Evolutionary conservation across 2,113 vertebrate genomes (phyloP), one percentile per base, ranked within the genome.

Genomic region (Thamnophis sirtalis): DNA sequence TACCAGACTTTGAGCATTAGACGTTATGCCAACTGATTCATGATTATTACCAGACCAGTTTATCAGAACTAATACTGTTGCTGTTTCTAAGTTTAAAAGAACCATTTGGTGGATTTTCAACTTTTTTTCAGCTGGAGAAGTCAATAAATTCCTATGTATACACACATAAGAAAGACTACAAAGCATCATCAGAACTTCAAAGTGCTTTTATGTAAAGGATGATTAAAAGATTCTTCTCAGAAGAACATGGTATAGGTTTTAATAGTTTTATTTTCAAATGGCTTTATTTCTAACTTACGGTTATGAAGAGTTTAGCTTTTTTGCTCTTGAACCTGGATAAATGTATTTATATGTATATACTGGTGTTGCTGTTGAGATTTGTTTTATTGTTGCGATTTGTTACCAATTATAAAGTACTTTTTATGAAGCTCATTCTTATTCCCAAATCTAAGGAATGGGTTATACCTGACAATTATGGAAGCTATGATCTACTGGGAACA

Each of bases 1-100:
- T 60, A 92, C 95, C 89, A 89, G 50, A 85, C 38, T 84, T 89
- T 87, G 43, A 89, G 86, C 53, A n/a, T 4, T 0, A 92, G 92
- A 93, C 85, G 94, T 94, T 49, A 91, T 94, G 95, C 93, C 93
- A 94, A 84, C 80, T 93, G 92, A 92, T 68, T 95, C 90, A 60
- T 51, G 93, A 94, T 80, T 9, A 33, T 92, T 91, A 51, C 0
- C 68, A 92, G 86, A 73, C 15, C 73, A 80, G 33, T 21, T 80
- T 80, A 43, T 80, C 33, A 80, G 17, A 80, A 80, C 17, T 80
- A 80, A 80, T 21, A 9, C 33, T 80, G 68, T 80, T 80, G n/a
- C 68, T 80, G 73, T 80, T 80, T 80, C 33, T 80, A 43, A 80
- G 33, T 43, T 43, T 43, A 28, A 95, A 86, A 68, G 53, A 50